These are phyloP conservation scores for Menura novaehollandiae DNA, from an alignment of 2,113 vertebrate genomes.

Conservation along the genomic window DNA sequence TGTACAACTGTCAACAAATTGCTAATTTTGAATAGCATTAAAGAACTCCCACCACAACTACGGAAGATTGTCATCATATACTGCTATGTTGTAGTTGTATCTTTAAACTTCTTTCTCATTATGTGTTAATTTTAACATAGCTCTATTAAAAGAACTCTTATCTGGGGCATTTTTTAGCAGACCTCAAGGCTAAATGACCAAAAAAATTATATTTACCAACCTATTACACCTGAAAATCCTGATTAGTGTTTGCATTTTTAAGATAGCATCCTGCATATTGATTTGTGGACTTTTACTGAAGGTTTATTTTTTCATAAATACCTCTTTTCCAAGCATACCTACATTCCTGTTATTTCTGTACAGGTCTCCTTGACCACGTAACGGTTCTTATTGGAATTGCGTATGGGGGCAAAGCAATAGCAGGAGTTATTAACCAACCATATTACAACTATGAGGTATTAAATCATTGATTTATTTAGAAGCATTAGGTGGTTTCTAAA, in stretches of 20 bases:
- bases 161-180: background rate
- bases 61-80: background rate
- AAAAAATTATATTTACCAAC: background rate
- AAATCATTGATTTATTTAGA: background rate
- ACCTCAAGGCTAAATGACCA: background rate
- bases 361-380: slow-evolving; percentile 95
- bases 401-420: slow-evolving; percentile 90
- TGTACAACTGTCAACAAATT: background rate
- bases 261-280: background rate
- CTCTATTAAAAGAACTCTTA: background rate
- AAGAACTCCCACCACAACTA: background rate
- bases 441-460: slow-evolving; percentile 97
- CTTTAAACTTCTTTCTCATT: background rate
- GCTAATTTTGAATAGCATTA: background rate
- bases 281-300: background rate
- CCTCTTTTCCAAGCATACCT: background rate
- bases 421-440: slow-evolving; percentile 96
- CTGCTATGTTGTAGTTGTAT: background rate
- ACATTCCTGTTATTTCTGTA: background rate
- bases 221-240: background rate
- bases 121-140: background rate
- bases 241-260: background rate
- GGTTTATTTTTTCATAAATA: background rate
- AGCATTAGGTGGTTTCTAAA: background rate
- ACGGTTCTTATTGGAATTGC: slow-evolving; percentile 96